phyloP scores from a whole-genome alignment of 2,888 invertebrate genomes.

The Eulithis prunata region DNA sequence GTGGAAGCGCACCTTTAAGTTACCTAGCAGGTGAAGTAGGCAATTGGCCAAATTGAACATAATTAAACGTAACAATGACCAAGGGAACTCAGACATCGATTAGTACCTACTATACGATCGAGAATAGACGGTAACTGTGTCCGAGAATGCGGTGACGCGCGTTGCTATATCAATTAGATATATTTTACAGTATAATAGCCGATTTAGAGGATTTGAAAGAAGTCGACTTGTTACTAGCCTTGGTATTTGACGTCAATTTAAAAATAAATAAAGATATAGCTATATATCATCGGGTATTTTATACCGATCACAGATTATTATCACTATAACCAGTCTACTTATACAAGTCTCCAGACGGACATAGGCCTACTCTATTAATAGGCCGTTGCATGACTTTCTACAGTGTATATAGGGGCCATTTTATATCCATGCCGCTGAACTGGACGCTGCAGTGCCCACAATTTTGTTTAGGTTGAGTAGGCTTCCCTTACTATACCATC shows the following conservation, averaged over 20 bases:
- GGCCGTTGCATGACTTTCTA: too few relatives aligned
- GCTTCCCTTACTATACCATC: too few relatives aligned
- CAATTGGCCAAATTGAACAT: conserved; percentile 79
- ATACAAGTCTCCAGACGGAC: too few relatives aligned
- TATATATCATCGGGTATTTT: not conserved
- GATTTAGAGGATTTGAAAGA: conserved; percentile 21
- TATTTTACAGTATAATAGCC: conserved; percentile 17
- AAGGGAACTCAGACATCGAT: conserved; percentile 70
- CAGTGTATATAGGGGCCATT: too few relatives aligned
- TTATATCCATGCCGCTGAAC: too few relatives aligned
- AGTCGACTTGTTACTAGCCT: conserved; percentile 1
- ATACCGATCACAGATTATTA: too few relatives aligned
- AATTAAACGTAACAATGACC: conserved; percentile 81
- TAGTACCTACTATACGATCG: conserved; percentile 49
- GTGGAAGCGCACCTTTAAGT: conserved; percentile 42
- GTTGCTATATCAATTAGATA: conserved; percentile 38
- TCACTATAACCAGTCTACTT: too few relatives aligned
- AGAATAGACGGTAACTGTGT: conserved; percentile 53
- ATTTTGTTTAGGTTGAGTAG: too few relatives aligned
- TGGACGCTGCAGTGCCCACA: too few relatives aligned
- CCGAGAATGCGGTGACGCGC: conserved; percentile 34
- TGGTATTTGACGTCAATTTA: not conserved
- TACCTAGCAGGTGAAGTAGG: conserved; percentile 81
- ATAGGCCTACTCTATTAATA: too few relatives aligned
- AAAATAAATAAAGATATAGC: conserved; percentile 5